Evolutionary conservation across 2,113 vertebrate species (phyloP), one percentile per base, ranked within the genome.

Genomic region (Lutjanus erythropterus): DNA sequence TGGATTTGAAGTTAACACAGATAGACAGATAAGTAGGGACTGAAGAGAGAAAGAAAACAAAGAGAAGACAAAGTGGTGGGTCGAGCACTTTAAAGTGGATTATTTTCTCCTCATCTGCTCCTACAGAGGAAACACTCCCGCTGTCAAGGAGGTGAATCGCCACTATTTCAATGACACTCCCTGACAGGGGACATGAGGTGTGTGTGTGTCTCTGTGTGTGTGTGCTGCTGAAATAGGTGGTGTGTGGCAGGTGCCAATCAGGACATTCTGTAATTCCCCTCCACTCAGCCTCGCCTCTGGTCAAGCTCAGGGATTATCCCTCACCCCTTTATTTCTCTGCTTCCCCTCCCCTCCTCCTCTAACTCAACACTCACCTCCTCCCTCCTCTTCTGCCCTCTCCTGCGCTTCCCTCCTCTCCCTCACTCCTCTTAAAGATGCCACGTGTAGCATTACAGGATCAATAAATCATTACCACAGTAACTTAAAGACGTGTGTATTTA

Each of bases 291-390:
- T 81, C 33, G n/a, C 67, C 82, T 78, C 68, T 71, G 88, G 83
- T 91, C 84, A 84, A 84, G 58, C 79, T 47, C 47, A 66, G 81
- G 80, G 87, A 89, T 93, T 91, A 91, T 88, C 86, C 65, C 78
- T 74, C 78, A 55, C 78, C 62, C 81, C 42, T 66, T 75, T 82
- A 61, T 59, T 70, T 73, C 78, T 73, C 70, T 33, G 15, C 87
- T 44, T 68, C 49, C 56, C 19, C 62, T 46, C 60, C 47, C 66
- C 83, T 52, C 79, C 75, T 64, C 71, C 35, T 71, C 74, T 58
- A 25, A 65, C 68, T 75, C 49, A 27, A 27, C 66, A 41, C 66
- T 19, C 83, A 21, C 35, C 61, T 56, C 47, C 60, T 73, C n/a
- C 66, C 23, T 67, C n/a, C 10, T 53, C 19, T 8, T 60, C 65